Percentiles rank a stretch among this genome's conserved stretches.
These are phyloP conservation scores for Idaea straminata DNA, from an alignment of 2,888 invertebrate genomes.

Conservation along the genomic window DNA sequence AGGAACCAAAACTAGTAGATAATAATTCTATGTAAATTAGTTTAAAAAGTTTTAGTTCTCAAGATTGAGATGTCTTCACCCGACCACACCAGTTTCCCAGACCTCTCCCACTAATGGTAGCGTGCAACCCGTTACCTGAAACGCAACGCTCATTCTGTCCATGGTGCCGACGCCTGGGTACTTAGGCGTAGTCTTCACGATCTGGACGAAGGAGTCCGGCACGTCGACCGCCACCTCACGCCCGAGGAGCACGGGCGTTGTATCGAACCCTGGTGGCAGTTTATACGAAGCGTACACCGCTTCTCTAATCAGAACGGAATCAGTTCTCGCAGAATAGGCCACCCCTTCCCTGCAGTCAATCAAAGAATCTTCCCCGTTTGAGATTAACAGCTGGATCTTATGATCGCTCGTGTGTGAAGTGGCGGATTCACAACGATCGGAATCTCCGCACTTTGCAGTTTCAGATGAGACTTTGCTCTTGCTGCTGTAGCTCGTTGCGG, in stretches of 20 bases:
- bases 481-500: constrained; percentile 66
- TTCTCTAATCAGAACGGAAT: constrained; percentile 73
- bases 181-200: constrained; percentile 87
- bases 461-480: constrained; percentile 69
- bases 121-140: constrained; percentile 71
- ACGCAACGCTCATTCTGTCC: constrained; percentile 75
- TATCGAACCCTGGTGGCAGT: constrained; percentile 70
- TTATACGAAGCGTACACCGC: constrained; percentile 73
- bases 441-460: constrained; percentile 69
- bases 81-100: constrained; percentile 18
- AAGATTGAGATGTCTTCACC: neutral
- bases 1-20: too few species aligned
- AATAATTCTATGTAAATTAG: too few species aligned
- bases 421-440: constrained; percentile 63
- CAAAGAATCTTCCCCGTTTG: constrained; percentile 71
- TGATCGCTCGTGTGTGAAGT: constrained; percentile 66
- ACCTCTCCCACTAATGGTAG: constrained; percentile 39
- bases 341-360: constrained; percentile 71
- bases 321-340: constrained; percentile 72
- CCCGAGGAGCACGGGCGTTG: constrained; percentile 73
- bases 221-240: constrained; percentile 92
- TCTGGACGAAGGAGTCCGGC: constrained; percentile 91
- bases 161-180: constrained; percentile 82
- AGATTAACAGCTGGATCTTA: constrained; percentile 69
- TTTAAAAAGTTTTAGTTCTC: neutral